Evolutionary conservation across 1,140 invertebrate species (phyloP), one percentile per base, ranked within the genome.

Genomic region (Anastrepha ludens): DNA sequence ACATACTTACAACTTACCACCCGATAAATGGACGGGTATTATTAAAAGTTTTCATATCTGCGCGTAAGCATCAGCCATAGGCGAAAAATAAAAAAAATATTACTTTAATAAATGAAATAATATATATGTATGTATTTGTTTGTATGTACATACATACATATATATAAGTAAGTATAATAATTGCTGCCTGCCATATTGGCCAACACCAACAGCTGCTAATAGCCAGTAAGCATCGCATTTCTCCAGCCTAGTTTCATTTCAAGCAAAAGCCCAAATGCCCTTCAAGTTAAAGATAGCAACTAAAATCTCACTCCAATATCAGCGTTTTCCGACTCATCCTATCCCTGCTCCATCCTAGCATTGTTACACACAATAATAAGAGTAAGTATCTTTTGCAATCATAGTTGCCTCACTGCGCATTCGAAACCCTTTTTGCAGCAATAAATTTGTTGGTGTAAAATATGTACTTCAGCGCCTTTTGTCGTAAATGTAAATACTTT

Each of bases 401-500:
- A 6, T 29, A 74, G 11, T 78, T n/a, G 70, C 44, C 7, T 55
- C 1, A 39, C 64, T 67, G 64, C 29, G 64, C 29, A 20, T 39
- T 39, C 64, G 2, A 67, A 58, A 81, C 41, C 74, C 74, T 50
- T 81, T 55, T 20, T 50, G 44, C 20, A 20, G 17, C 41, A 81
- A 81, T 81, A 81, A 62, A 5, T 62, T 58, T 20, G 50, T 81
- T 81, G n/a, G 47, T 81, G 47, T 17, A 55, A 81, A 81, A 81
- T 29, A 29, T 29, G 29, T 81, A 81, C 29, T 81, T 55, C 74
- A 55, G 47, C 74, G 74, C 74, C 74, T 81, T 81, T 81, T 81
- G 74, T 81, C 44, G 74, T 81, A 50, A 81, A 81, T 81, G 74
- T 81, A 55, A 81, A 81, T 81, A 81, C 74, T 81, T 81, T 81